Conservation (phyloP, 2,797 vertebrate genomes). For the Somateria mollissima region DNA sequence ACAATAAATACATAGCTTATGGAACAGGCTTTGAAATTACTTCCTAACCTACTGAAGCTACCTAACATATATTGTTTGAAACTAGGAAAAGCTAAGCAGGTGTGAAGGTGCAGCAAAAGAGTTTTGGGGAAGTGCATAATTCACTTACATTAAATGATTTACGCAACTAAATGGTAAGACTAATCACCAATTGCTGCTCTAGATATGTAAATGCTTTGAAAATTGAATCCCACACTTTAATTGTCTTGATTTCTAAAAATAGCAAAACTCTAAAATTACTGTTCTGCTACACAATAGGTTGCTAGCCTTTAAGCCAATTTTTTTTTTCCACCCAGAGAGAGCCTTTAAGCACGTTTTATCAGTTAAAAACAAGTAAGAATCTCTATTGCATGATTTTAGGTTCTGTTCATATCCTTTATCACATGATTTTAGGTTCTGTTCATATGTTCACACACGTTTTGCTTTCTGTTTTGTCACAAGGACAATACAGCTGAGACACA, state of each 20-base stretch:
- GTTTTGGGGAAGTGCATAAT: not conserved
- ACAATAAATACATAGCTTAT: not conserved
- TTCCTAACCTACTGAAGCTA: not conserved
- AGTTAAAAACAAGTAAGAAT: not conserved
- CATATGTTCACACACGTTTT: not conserved
- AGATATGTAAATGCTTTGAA: not conserved
- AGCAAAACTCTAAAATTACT: not conserved
- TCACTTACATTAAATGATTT: not conserved
- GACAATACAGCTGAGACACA: not conserved
- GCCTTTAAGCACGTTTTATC: not conserved
- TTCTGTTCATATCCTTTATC: not conserved
- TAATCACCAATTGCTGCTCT: not conserved
- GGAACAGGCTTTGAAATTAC: not conserved
- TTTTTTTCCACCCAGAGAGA: not conserved
- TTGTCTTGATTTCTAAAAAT: not conserved
- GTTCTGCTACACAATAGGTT: not conserved
- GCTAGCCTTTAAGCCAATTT: not conserved
- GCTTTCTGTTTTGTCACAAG: not conserved
- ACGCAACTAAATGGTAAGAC: not conserved
- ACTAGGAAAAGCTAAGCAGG: not conserved
- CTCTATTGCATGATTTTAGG: not conserved
- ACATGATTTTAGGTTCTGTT: not conserved
- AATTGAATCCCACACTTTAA: not conserved
- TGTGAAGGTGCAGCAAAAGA: not conserved
- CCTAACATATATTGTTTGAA: rapidly evolving